These are phyloP conservation scores for Chaetophractus vellerosus DNA, from an alignment of 2,797 vertebrate species.

Conservation along the genomic window DNA sequence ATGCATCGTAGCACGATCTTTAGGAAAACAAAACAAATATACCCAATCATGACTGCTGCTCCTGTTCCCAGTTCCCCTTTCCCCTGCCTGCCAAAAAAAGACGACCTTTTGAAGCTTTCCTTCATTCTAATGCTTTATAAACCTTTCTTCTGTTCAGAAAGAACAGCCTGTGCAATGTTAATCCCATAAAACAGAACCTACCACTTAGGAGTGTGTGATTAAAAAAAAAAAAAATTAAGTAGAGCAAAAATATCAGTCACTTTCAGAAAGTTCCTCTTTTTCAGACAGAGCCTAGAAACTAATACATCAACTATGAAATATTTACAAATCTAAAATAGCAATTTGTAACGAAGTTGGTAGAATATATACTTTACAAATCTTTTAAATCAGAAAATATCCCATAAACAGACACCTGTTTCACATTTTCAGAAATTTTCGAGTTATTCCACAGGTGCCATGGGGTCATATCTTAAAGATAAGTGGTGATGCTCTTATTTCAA, in stretches of 20 bases:
- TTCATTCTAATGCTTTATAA: not conserved
- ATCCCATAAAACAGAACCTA: not conserved
- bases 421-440: slow-evolving; percentile 39
- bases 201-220: no score
- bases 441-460: not conserved
- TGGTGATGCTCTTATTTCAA: not conserved
- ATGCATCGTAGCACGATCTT: not conserved
- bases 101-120: not conserved
- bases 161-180: not conserved
- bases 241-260: not conserved
- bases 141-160: not conserved
- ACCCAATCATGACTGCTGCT: not conserved
- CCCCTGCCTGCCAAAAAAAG: not conserved
- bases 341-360: not conserved
- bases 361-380: slow-evolving; percentile 14
- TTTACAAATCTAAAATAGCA: not conserved
- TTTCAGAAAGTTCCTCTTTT: slow-evolving; percentile 34
- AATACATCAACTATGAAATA: not conserved
- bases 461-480: not conserved
- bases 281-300: slow-evolving; percentile 21
- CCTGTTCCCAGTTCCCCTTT: not conserved
- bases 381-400: slow-evolving; percentile 56
- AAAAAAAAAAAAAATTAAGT: not conserved
- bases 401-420: slow-evolving; percentile 4
- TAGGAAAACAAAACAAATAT: not conserved